These are phyloP conservation scores for Calyptommatus sinebrachiatus DNA, from an alignment of 2,113 vertebrate genomes.

Conservation along the genomic window DNA sequence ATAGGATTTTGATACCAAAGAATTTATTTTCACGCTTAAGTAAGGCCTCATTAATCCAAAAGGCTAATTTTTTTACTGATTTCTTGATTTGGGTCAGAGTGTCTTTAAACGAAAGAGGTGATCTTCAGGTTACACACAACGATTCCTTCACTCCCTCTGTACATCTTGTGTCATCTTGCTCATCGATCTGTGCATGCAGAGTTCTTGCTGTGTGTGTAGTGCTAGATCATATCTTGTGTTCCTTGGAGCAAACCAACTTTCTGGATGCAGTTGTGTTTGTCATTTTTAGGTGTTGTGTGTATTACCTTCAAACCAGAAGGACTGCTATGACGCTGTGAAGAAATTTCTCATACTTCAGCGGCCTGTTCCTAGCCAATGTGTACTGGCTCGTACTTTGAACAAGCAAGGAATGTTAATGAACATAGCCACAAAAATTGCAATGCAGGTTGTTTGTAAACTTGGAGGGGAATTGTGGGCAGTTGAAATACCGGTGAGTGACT, in stretches of 20 bases:
- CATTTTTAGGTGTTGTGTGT: constrained; percentile 66
- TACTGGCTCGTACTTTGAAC: constrained; percentile 55
- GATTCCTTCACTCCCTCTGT: no score
- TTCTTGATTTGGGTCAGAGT: no score
- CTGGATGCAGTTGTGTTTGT: not conserved
- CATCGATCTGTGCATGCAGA: no score
- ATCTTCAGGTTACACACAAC: no score
- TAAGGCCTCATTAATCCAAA: no score
- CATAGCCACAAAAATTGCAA: constrained; percentile 58
- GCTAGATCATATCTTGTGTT: not conserved
- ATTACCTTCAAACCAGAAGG: constrained; percentile 57
- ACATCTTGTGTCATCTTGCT: no score
- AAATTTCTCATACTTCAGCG: constrained; percentile 57
- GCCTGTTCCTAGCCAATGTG: constrained; percentile 66
- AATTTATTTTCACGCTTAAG: no score
- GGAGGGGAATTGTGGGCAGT: constrained; percentile 70
- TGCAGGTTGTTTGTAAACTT: constrained; percentile 67
- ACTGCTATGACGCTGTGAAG: constrained; percentile 65
- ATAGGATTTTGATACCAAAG: no score
- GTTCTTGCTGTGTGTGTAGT: not conserved
- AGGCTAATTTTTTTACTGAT: no score
- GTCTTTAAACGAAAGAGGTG: no score
- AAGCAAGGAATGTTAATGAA: constrained; percentile 60
- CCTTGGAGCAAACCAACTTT: not conserved
- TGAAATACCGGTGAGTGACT: constrained; percentile 67